phyloP scores from a whole-genome alignment of 2,113 vertebrate genomes.

The Meleagris gallopavo region DNA sequence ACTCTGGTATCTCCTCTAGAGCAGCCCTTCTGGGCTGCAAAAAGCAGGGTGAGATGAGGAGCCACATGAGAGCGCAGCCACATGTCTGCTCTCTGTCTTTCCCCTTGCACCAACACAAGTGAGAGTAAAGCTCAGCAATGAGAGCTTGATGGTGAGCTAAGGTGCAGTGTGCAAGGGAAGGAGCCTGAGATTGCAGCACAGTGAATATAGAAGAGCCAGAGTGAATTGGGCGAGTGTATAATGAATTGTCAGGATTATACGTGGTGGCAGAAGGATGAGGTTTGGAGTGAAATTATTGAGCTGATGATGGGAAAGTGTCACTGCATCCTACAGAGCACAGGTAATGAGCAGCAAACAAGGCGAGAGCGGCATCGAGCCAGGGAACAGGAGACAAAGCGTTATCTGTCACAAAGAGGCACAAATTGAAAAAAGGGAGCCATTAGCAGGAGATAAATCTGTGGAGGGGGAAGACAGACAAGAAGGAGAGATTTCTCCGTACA shows the following conservation, averaged over 20 bases:
- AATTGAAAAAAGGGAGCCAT: slow-evolving; percentile 69
- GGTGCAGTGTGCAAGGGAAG: slow-evolving; percentile 13
- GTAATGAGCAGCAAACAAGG: slow-evolving; percentile 70
- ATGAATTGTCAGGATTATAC: slow-evolving; percentile 67
- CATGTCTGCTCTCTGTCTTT: not conserved
- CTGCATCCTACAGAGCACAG: slow-evolving; percentile 65
- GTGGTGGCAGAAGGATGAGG: slow-evolving; percentile 49
- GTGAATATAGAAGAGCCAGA: slow-evolving; percentile 39
- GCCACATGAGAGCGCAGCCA: not conserved
- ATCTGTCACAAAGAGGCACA: slow-evolving; percentile 42
- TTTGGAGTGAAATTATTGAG: slow-evolving; percentile 76
- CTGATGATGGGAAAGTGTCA: slow-evolving; percentile 64
- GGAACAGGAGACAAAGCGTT: slow-evolving; percentile 67
- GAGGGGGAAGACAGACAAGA: slow-evolving; percentile 15
- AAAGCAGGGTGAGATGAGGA: not conserved
- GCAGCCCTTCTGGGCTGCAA: not conserved
- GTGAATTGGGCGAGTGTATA: slow-evolving; percentile 14
- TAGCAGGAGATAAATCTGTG: slow-evolving; percentile 61
- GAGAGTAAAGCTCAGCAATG: not conserved
- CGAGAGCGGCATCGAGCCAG: slow-evolving; percentile 44
- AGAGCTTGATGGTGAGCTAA: not conserved
- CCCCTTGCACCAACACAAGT: rapidly evolving
- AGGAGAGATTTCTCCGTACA: slow-evolving; percentile 15
- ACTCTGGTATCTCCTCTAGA: not conserved
- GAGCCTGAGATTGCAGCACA: not conserved